These are phyloP conservation scores for Harpalus rufipes DNA, from an alignment of 2,888 invertebrate species.

Conservation along the genomic window DNA sequence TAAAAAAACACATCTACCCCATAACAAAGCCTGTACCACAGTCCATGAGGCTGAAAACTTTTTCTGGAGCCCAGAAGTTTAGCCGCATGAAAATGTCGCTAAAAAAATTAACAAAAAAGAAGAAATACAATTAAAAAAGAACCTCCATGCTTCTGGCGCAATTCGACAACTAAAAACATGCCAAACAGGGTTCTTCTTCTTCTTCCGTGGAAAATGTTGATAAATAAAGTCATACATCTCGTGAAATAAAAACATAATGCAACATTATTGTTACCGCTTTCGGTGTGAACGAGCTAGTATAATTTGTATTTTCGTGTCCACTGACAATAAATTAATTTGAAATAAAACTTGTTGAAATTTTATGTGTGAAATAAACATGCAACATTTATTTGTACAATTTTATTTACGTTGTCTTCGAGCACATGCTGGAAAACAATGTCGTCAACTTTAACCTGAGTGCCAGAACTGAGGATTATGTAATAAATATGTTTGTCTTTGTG, in stretches of 20 bases:
- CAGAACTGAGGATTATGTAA: slow-evolving; percentile 34
- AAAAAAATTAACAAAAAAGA: too few relatives aligned
- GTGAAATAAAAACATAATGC: slow-evolving; percentile 9
- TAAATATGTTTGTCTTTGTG: slow-evolving; percentile 34
- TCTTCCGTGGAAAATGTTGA: not conserved
- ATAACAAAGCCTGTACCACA: too few relatives aligned
- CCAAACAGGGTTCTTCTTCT: too few relatives aligned
- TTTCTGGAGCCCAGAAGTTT: too few relatives aligned
- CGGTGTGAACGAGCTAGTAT: slow-evolving; percentile 42
- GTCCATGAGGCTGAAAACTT: too few relatives aligned
- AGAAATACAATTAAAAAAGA: too few relatives aligned
- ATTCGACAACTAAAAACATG: too few relatives aligned
- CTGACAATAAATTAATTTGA: slow-evolving; percentile 57
- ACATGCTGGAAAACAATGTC: slow-evolving; percentile 20
- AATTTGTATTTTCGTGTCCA: slow-evolving; percentile 53
- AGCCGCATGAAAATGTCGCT: too few relatives aligned
- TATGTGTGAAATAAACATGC: slow-evolving; percentile 59
- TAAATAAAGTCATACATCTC: not conserved
- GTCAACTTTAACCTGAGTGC: slow-evolving; percentile 35
- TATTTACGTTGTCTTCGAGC: slow-evolving; percentile 33
- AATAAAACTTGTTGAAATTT: slow-evolving; percentile 64
- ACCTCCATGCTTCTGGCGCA: too few relatives aligned
- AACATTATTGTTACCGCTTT: slow-evolving; percentile 5
- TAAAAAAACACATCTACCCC: too few relatives aligned
- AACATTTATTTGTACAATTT: slow-evolving; percentile 36